These are phyloP conservation scores for Octonoba sinensis DNA, from an alignment of 2,888 invertebrate species.

Conservation along the genomic window DNA sequence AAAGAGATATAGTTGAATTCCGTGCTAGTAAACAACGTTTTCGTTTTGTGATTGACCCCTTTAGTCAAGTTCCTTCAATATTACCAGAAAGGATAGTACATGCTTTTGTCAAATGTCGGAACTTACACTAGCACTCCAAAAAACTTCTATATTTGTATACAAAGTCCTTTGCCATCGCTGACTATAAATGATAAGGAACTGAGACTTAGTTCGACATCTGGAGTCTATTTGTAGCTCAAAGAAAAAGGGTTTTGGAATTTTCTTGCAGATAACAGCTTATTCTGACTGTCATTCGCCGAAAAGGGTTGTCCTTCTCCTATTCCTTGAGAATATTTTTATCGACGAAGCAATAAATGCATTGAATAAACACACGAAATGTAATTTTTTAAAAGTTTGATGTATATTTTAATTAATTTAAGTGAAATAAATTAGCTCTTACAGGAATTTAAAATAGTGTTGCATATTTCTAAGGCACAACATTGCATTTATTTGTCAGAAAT, in stretches of 20 bases:
- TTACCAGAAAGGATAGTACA: conserved; percentile 23
- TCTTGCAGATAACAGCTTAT: conserved; percentile 18
- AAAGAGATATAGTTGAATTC: too few relatives aligned
- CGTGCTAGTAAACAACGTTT: not conserved
- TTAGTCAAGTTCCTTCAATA: conserved; percentile 26
- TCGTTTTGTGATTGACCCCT: conserved; percentile 23
- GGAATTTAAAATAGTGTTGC: too few relatives aligned
- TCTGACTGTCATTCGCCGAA: too few relatives aligned
- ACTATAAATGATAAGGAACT: conserved; percentile 31
- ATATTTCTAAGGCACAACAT: too few relatives aligned
- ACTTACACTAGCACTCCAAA: conserved; percentile 24
- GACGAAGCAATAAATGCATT: too few relatives aligned
- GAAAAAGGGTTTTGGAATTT: conserved; percentile 17
- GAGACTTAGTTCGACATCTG: conserved; percentile 24
- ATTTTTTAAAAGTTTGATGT: too few relatives aligned
- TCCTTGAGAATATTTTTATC: too few relatives aligned
- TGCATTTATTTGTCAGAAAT: too few relatives aligned
- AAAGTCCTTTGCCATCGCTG: conserved; percentile 2
- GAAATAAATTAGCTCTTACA: too few relatives aligned
- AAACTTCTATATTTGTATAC: conserved; percentile 29
- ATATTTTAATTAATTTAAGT: too few relatives aligned
- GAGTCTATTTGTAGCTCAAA: conserved; percentile 27
- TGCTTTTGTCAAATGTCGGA: conserved; percentile 38
- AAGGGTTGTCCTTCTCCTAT: too few relatives aligned
- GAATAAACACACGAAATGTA: too few relatives aligned